Evolutionary conservation across 2,888 invertebrate genomes (phyloP), one percentile per base, ranked within the genome.

Genomic region (Drosophila ustulata): DNA sequence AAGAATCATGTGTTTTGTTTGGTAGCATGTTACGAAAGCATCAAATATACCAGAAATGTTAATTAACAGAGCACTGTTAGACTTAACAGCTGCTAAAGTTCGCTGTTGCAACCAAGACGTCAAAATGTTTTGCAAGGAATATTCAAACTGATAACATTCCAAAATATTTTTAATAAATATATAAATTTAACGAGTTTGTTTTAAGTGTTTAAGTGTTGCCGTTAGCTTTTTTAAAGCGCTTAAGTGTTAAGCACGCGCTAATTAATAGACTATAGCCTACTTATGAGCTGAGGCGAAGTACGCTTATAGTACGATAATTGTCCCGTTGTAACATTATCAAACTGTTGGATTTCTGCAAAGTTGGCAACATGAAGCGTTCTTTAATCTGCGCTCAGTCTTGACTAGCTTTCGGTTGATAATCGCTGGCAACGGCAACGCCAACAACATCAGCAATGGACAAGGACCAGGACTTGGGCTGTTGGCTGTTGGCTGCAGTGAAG

Each of bases 371-470:
- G 26, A 43, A 34, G 43, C 52, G 25, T 51, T 58, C 32, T 45
- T 56, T 46, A 53, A 65, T 45, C 65, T 34, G 56, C 52, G 67
- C 51, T 25, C 49, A 45, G 50, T 49, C 28, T 9, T 34, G 32
- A 39, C 43, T 32, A 13, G 11, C 39, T 66, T 65, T 39, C 63
- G 62, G 37, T 66, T 71, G 71, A 75, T 79, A 74, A 79, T 68
- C 71, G 56, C 50, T 59, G 58, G 51, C 66, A 55, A 61, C 57
- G 57, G 59, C 61, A 51, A n/a, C n/a, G n/a, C 18, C 30, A 23
- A 43, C 32, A 30, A 6, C 30, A 7, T 6, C 30, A 7, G 30
- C 30, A 30, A 6, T 30, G 30, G 30, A 30, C 30, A 0, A 30
- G 30, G 30, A 18, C 18, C 1, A 18, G 18, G 18, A 18, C 18